Evolutionary conservation across 2,888 invertebrate species (phyloP), one percentile per base, ranked within the genome.

Genomic region (Eumerus sabulonum): DNA sequence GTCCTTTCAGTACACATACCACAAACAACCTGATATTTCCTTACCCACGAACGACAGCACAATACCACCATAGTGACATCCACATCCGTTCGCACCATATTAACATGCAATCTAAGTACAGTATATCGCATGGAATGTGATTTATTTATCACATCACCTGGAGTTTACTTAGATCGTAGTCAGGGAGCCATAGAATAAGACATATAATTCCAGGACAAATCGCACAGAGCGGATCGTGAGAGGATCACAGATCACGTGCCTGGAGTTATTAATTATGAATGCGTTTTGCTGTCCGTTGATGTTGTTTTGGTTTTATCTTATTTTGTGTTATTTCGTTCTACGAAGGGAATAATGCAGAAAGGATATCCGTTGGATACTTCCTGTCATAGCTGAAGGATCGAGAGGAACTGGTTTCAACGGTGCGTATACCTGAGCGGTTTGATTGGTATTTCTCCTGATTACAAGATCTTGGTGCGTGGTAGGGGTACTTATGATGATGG

Each of bases 81-180:
- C 27, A 79, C 79, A 79, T 79, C 79, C 79, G 79, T 79, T 73
- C 73, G 59, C 63, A 60, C 42, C 45, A 68, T 73, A 79, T 79
- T 79, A 79, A 79, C 68, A 79, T 79, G 79, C 79, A 68, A 68
- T 68, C 68, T 40, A 40, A 72, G 77, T 77, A 63, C 76, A 59
- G 27, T 64, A 66, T 71, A 73, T 79, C 68, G 79, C 73, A 73
- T 79, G 73, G 73, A 79, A 79, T 79, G 79, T 79, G 79, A 79
- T 79, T 79, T 79, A 79, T 79, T 79, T 79, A 68, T 73, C 79
- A 68, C 79, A 79, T 79, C 79, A 79, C 63, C 79, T 73, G 73
- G 27, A 27, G 27, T 7, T 7, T 27, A 7, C 27, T 2, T n/a
- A n/a, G n/a, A n/a, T n/a, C 27, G 27, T 27, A 27, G 7, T 2